Conservation (phyloP, 1,140 invertebrate genomes). For the Thaumetopoea pityocampa region DNA sequence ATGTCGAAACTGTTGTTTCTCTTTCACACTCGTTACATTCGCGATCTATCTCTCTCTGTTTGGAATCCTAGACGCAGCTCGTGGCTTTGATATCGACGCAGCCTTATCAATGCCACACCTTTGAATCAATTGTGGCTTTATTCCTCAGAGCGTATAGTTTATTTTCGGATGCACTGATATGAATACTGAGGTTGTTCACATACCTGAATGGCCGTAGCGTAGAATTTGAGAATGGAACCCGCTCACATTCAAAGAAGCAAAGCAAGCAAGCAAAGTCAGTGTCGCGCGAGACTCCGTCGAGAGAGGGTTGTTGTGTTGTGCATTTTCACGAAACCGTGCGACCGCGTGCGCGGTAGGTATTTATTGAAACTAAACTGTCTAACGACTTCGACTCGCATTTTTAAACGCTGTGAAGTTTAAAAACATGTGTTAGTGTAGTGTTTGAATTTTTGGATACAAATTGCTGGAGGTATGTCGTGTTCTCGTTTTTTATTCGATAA, state of each 20-base stretch:
- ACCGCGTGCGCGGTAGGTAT: constrained; percentile 43
- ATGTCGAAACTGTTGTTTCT: constrained; percentile 36
- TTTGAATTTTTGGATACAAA: constrained; percentile 14
- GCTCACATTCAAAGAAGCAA: constrained; percentile 46
- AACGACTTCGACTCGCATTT: constrained; percentile 34
- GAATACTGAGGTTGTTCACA: constrained; percentile 53
- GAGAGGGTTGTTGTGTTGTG: constrained; percentile 23
- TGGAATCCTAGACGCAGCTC: constrained; percentile 60
- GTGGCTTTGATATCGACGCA: constrained; percentile 69
- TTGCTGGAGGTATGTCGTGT: constrained; percentile 50
- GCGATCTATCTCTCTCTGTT: constrained; percentile 36
- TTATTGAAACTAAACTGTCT: constrained; percentile 26
- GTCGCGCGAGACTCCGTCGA: constrained; percentile 24
- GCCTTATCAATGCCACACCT: constrained; percentile 49
- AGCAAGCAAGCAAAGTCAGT: no score
- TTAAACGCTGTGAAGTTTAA: constrained; percentile 46
- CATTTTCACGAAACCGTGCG: constrained; percentile 23
- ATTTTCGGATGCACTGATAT: constrained; percentile 35
- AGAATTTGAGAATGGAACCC: constrained; percentile 60
- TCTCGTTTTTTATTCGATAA: constrained; percentile 47
- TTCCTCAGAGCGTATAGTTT: constrained; percentile 26
- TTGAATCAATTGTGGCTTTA: constrained; percentile 39
- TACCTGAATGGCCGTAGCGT: constrained; percentile 69
- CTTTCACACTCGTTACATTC: constrained; percentile 20
- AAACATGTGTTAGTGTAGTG: constrained; percentile 41